A percentile compares a stretch with the other conserved stretches of the same genome.
phyloP scores from a whole-genome alignment of 2,113 vertebrate species.

The Psammodynastes pulverulentus region DNA sequence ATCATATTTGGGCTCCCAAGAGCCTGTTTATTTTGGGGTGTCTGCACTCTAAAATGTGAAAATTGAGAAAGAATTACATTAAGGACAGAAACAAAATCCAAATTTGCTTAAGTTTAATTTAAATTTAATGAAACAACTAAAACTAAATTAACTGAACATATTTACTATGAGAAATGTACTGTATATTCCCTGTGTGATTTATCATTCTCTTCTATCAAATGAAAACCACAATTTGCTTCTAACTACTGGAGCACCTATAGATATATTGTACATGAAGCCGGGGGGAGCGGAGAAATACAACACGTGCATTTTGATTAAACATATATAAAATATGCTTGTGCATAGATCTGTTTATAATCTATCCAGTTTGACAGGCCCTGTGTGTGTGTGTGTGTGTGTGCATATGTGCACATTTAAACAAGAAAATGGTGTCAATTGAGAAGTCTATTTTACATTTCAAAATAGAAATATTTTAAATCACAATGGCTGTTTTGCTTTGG shows the following conservation, averaged over 20 bases:
- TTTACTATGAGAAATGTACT: not conserved
- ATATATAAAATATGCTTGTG: not conserved
- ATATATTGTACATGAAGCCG: not conserved
- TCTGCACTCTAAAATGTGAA: not conserved
- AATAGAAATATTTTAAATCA: not conserved
- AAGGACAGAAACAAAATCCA: not conserved
- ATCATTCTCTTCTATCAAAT: not conserved
- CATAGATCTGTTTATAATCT: not conserved
- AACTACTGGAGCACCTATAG: not conserved
- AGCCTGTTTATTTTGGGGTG: not conserved
- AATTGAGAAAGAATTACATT: not conserved
- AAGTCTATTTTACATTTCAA: not conserved
- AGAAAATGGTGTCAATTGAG: not conserved
- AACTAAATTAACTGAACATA: not conserved
- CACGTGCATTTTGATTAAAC: not conserved
- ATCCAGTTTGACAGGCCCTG: not conserved
- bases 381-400: not conserved
- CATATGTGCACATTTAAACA: not conserved
- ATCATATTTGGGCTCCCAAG: not conserved
- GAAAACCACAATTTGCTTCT: not conserved
- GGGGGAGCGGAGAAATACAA: not conserved
- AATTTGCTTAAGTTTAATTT: not conserved
- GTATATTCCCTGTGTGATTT: not conserved
- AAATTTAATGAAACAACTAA: not conserved
- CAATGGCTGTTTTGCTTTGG: not conserved